Evolutionary conservation across 2,113 vertebrate genomes (phyloP), one percentile per base, ranked within the genome.

Genomic region (Ariopsis seemanni): DNA sequence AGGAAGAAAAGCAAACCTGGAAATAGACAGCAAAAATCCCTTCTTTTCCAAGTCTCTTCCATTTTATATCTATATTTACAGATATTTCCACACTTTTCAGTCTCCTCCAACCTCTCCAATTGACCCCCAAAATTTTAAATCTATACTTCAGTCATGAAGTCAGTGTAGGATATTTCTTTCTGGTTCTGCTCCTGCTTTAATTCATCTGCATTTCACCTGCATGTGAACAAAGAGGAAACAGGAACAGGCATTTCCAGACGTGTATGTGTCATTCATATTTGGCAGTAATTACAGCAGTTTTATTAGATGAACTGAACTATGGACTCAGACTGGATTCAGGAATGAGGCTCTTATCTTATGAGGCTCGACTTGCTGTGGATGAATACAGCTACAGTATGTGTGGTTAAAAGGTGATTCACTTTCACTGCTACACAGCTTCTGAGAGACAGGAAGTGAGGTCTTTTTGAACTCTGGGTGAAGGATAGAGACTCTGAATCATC

Each of bases 251-350:
- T 74, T 71, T 74, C 79, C 1, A 85, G 85, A 42, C 18, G 53
- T 22, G 18, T 50, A 50, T 69, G 72, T 84, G 65, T 82, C 82
- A 74, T 79, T 77, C 60, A n/a, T 57, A 55, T 4, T 30, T 60
- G 83, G 55, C 34, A 52, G 57, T 74, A 71, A 62, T 55, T 65
- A 52, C 57, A 52, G 27, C 1, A 25, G 25, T 60, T 67, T 85
- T 71, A 71, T 85, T 83, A 87, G 34, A 17, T 14, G 65, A n/a
- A 58, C 71, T 88, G 85, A 85, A 88, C 89, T 89, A 50, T 90
- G 87, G 82, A 67, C 89, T 77, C 52, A 58, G 72, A 67, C 20
- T n/a, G 14, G 71, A 62, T 58, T 27, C 67, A 87, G 52, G 55
- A 53, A n/a, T 79, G 78, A 83, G 58, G 69, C 57, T 69, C 52